Evolutionary conservation across 2,888 invertebrate genomes (phyloP).

Genomic region (Cerceris ruficornis): DNA sequence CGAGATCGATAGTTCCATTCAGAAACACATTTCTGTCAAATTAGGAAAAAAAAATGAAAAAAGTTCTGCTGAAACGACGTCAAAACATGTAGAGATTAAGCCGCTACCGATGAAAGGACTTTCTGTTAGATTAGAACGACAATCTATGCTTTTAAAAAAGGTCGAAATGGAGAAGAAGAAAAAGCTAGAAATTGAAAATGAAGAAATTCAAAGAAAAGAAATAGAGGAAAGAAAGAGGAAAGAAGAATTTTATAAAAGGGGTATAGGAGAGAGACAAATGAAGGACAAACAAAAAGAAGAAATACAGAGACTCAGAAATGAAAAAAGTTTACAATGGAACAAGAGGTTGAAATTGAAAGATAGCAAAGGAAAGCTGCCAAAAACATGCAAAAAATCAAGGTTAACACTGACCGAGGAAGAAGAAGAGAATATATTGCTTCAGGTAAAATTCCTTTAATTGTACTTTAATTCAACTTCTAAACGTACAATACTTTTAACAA

Average conservation of each 20-base stretch:
- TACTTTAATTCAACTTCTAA: no score
- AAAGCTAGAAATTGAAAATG: conserved; percentile 31
- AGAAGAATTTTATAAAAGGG: conserved; percentile 41
- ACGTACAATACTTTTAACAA: no score
- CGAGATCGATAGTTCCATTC: conserved; percentile 16
- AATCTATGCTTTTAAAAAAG: conserved; percentile 42
- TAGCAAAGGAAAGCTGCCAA: background rate
- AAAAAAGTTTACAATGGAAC: conserved; percentile 44
- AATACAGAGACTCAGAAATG: conserved; percentile 29
- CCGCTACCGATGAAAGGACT: conserved; percentile 44
- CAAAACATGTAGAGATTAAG: conserved; percentile 42
- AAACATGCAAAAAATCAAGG: conserved; percentile 14
- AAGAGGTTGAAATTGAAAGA: conserved; percentile 19
- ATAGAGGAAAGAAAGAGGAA: conserved; percentile 41
- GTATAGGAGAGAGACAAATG: conserved; percentile 23
- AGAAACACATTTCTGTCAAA: conserved; percentile 50
- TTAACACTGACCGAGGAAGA: conserved; percentile 21
- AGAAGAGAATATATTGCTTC: conserved; percentile 25
- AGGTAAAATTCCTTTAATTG: conserved; percentile 24
- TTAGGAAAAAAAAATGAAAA: conserved; percentile 48
- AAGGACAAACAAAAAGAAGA: conserved; percentile 27
- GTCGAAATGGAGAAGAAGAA: conserved; percentile 41
- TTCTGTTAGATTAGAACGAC: conserved; percentile 30
- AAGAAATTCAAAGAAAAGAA: conserved; percentile 36
- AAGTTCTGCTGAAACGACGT: conserved; percentile 34